Evolutionary conservation across 2,797 vertebrate species (phyloP), one percentile per base, ranked within the genome.

Genomic region (Gobio occitaniae): DNA sequence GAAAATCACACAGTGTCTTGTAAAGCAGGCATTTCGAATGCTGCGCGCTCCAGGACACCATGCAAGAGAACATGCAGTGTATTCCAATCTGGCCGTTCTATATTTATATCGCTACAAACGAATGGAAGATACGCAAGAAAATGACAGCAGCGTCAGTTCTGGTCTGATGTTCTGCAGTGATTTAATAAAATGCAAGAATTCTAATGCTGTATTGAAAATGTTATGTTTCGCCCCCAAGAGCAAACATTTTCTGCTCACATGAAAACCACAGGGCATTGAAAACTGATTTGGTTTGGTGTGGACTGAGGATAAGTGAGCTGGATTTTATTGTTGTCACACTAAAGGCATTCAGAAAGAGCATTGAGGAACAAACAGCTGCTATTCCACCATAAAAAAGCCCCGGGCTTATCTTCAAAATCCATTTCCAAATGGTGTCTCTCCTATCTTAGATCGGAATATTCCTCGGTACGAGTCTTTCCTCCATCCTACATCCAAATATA

Each of bases 271-370:
- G 21, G 21, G 54, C 54, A 59, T 29, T 48, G 56, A 9, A 52
- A 76, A 16, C 41, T 65, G 4, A 84, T 61, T 29, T 56, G 29
- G n/a, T 21, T 32, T 69, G 50, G 29, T 50, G 52, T 70, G 21
- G 83, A 61, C 16, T 78, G 75, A 61, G 48, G n/a, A 47, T 75
- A 21, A 84, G 36, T 69, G n/a, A 68, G 21, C 32, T 77, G 59
- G 15, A 56, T 32, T 63, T 44, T 72, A 50, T 19, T 63, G 83
- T 48, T 69, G 82, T 83, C 70, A 52, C 66, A 59, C n/a, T 29
- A 61, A 66, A 75, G 38, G 52, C 74, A 70, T 70, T 70, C 38
- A 21, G 63, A 59, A 32, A 66, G 93, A 98, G 97, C 97, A 92
- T 71, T 70, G 88, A 89, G 86, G 87, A 90, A 91, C 89, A 90